These are phyloP conservation scores for Melanotaenia trifasciata DNA, from an alignment of 2,797 vertebrate genomes.

Conservation along the genomic window DNA sequence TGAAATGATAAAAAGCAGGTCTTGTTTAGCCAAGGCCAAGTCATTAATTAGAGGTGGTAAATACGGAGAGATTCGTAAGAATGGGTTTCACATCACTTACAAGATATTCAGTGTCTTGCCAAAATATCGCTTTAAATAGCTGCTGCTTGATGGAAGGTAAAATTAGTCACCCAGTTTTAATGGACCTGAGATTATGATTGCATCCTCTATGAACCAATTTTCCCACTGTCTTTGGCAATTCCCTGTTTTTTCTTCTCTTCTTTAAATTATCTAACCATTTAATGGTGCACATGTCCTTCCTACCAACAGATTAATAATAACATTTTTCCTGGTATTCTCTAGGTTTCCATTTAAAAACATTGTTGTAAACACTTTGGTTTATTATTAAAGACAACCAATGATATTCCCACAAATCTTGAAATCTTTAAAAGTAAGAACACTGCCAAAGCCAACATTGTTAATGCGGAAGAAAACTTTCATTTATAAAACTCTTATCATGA, in stretches of 20 bases:
- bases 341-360: background rate
- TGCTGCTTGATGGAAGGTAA: background rate
- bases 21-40: slow-evolving; percentile 18
- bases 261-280: background rate
- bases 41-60: slow-evolving; percentile 6
- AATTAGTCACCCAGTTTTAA: background rate
- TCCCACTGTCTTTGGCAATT: too few relatives aligned
- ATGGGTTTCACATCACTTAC: background rate
- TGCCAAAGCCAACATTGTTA: background rate
- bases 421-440: background rate
- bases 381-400: background rate
- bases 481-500: background rate
- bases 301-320: background rate
- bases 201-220: background rate
- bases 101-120: background rate
- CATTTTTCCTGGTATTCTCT: background rate
- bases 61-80: slow-evolving; percentile 18
- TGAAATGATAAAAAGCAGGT: slow-evolving; percentile 21
- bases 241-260: background rate
- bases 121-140: background rate
- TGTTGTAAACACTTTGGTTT: background rate
- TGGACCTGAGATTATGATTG: background rate
- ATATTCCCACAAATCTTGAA: background rate
- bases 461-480: background rate
- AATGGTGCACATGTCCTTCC: background rate